Base-by-base conservation (phyloP, 2,113 vertebrate genomes). In the Lycaon pictus region DNA sequence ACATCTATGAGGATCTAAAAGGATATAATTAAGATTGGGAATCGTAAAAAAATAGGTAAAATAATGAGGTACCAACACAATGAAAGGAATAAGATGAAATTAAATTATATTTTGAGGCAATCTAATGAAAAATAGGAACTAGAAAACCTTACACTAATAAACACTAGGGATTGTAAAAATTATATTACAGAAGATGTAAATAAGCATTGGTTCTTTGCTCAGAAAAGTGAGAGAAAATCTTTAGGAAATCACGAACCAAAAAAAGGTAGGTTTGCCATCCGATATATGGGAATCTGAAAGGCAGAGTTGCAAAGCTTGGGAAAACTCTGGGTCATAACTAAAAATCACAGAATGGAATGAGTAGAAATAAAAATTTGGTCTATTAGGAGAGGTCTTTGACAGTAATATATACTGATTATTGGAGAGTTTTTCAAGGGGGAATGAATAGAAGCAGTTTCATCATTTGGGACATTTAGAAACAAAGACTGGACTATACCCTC, bases 351-450 rank as follows among this genome's bases (percentile, higher is more conserved):
- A 86, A 87, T 56, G 6, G 17, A 92, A 87, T 83, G 27, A 90
- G 74, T 74, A 27, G 76, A 88, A 95, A 88, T 55, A 58, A 89
- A 93, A 96, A 94, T n/a, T 29, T 88, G 27, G 11, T 51, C 17
- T 88, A 84, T 79, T 37, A 93, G 27, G 25, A 86, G 83, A 91
- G 27, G 23, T 55, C 23, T 53, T 82, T 53, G 37, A 48, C 3
- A 55, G 48, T n/a, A 91, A 94, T 15, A 63, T 76, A 93, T 88
- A 71, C 71, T 92, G 81, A 93, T 81, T 48, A 19, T 58, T 58
- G 74, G 23, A 76, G 56, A 90, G 20, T 58, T 93, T 90, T 96
- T 74, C 19, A 88, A 88, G 43, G 80, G 19, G 29, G 67, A 91
- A 82, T 2, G 20, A 88, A 72, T 2, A 27, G 37, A 20, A 88